Base-by-base conservation (phyloP, 2,797 vertebrate genomes). In the Anas flavirostris region DNA sequence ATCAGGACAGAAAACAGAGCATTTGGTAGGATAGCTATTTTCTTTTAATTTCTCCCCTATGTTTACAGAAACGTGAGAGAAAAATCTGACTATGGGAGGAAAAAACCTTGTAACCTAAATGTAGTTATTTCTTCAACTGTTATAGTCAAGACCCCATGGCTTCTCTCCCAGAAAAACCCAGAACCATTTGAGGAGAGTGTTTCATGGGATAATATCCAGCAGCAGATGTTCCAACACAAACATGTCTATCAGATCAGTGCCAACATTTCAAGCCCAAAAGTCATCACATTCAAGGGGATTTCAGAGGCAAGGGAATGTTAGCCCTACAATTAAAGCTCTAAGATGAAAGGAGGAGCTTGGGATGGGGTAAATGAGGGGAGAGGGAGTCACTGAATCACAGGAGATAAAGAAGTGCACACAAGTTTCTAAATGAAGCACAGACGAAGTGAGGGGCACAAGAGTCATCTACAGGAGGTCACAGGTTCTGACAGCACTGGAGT, bases 401-500 rank as follows among this genome's bases (percentile, higher is more conserved):
- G 95, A 88, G 52, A 88, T 62, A 96, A 69, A 93, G 96, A 88
- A 91, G 96, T 90, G 97, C 97, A 95, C 96, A 97, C 94, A 90
- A 56, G 92, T 97, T 96, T 93, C 95, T 94, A 91, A 91, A 85
- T 50, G 86, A 94, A 97, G 95, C 64, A 93, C 76, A 52, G 95
- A 94, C 21, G 56, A 84, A 78, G 94, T 95, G 91, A 96, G 91
- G 86, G 72, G 83, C 91, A 94, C 96, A 79, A 95, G 63, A 90
- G 80, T 91, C 84, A 41, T 95, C 91, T 95, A 60, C 53, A 95
- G 88, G 89, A 86, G 96, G 98, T 99, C 99, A 99, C 99, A 99
- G 99, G 97, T 99, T 99, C 98, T 99, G 99, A 98, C 99, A 99
- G 98, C 99, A 99, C 98, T 99, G 99, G 93, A 99, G 98, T 98